A percentile compares a stretch with the other conserved stretches of the same genome.
Conservation (phyloP, 2,113 vertebrate species). For the Micromys minutus region DNA sequence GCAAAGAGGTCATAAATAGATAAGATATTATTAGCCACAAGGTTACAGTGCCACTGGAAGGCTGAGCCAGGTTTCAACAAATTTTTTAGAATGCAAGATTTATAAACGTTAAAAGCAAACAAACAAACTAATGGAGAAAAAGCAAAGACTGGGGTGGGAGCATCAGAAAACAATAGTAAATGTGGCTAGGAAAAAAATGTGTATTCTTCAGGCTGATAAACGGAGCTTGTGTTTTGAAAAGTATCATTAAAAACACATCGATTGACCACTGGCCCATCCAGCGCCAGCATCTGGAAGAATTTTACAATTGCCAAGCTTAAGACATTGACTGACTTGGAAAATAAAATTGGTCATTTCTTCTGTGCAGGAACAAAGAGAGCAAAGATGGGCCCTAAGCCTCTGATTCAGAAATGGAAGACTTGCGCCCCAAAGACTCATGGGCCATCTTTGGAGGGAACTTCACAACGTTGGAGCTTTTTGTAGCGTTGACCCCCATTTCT, state of each 20-base stretch:
- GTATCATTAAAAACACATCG: background rate
- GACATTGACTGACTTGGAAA: constrained; percentile 27
- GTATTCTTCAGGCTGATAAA: background rate
- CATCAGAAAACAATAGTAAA: background rate
- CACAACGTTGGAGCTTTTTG: background rate
- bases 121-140: background rate
- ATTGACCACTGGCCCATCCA: background rate
- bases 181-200: background rate
- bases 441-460: background rate
- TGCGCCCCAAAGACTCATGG: background rate
- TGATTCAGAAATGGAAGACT: background rate
- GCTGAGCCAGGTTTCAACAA: background rate
- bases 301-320: background rate
- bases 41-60: background rate
- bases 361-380: background rate
- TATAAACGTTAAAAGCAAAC: background rate
- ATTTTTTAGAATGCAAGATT: background rate
- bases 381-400: background rate
- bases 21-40: background rate
- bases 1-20: background rate
- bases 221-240: background rate
- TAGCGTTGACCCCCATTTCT: constrained; percentile 8
- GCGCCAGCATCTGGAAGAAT: background rate
- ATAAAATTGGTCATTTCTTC: background rate
- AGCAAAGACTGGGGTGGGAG: background rate